Evolutionary conservation across 2,113 vertebrate species (phyloP).

Genomic region (Tympanuchus pallidicinctus): DNA sequence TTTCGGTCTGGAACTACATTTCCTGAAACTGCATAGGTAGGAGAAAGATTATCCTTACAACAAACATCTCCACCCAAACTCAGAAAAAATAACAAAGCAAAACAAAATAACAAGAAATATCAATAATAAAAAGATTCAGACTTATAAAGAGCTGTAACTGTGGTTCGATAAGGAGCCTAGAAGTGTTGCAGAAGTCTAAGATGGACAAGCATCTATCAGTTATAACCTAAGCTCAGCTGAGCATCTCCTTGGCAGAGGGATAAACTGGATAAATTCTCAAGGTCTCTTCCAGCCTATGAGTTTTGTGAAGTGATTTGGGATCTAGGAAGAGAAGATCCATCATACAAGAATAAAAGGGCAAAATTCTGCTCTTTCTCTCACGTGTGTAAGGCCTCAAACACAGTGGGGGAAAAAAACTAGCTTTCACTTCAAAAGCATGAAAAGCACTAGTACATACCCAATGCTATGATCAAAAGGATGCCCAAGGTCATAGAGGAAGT

Average conservation of each 20-base stretch:
- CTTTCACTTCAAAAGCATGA: constrained; percentile 32
- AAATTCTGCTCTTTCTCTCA: neutral
- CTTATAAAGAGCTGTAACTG: neutral
- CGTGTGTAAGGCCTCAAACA: neutral
- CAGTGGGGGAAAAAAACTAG: neutral
- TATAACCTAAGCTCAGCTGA: neutral
- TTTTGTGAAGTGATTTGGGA: constrained; percentile 30
- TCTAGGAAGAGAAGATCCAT: constrained; percentile 27
- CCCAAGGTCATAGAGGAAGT: neutral
- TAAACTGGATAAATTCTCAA: constrained; percentile 37
- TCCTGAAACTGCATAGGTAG: neutral
- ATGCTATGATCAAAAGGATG: neutral
- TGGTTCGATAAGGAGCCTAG: neutral
- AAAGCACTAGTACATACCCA: constrained; percentile 11
- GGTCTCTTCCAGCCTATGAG: constrained; percentile 13
- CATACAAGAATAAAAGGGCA: constrained; percentile 17
- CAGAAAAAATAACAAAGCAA: neutral
- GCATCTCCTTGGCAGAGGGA: constrained; percentile 7
- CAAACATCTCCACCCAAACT: neutral
- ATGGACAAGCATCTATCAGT: neutral
- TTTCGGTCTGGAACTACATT: neutral
- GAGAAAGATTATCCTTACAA: neutral
- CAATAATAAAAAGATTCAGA: neutral
- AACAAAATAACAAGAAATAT: neutral
- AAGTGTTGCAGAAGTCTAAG: neutral